Evolutionary conservation across 2,888 invertebrate species (phyloP), one percentile per base, ranked within the genome.

Genomic region (Strigamia crassipes): DNA sequence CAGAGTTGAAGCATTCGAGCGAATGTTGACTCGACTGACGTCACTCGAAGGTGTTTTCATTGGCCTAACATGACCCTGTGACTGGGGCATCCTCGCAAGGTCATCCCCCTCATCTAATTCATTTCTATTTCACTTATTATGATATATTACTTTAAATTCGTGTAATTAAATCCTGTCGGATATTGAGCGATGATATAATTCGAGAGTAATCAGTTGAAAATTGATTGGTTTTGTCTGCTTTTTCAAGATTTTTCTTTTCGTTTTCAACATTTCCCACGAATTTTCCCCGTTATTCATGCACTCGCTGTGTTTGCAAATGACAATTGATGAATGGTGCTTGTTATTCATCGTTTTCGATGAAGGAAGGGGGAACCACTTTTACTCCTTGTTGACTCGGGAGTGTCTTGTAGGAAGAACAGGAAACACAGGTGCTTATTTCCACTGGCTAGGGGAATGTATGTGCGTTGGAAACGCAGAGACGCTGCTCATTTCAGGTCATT

Each of bases 31-130:
- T 15, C 51, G 51, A 51, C n/a, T 51, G 51, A 51, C 51, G 51
- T 51, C 51, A 51, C 51, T n/a, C 42, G n/a, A 51, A 51, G 51
- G 51, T 51, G 51, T 51, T 51, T n/a, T 51, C 51, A 51, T 51
- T 51, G 51, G 51, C 51, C 51, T 51, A 51, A 18, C 51, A 51
- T 51, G 51, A 51, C 51, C 51, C 51, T 51, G 51, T 51, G 51
- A 51, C 51, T 51, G 51, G 51, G 51, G 51, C 51, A 51, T 51
- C 51, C 51, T 51, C 51, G 51, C 51, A 51, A 51, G 51, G 51
- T 51, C 51, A 51, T 51, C 51, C 51, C 51, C 51, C 51, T 51
- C 51, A n/a, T 51, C n/a, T 51, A 51, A 51, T 51, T 51, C 15
- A 51, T 51, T 51, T 51, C n/a, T 15, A 3, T 51, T 51, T 51